A percentile compares a stretch with the other conserved stretches of the same genome.
Evolutionary conservation across 2,888 invertebrate species (phyloP).

Genomic region (Alloplasta piceator): DNA sequence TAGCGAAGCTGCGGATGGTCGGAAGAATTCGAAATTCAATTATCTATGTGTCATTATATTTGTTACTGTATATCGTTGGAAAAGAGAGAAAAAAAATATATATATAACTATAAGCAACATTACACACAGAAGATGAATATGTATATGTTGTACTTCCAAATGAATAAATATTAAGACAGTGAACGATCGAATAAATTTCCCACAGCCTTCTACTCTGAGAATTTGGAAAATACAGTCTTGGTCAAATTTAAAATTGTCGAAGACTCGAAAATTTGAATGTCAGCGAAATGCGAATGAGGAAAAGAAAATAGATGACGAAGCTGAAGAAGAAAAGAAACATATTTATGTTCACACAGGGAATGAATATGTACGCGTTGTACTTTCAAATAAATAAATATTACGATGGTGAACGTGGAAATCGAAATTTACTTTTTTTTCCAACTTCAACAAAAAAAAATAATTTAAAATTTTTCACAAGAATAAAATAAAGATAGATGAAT

Average conservation of each 20-base stretch:
- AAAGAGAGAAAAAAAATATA: slow-evolving; percentile 10
- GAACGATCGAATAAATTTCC: slow-evolving; percentile 3
- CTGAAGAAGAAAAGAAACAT: not conserved
- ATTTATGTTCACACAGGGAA: slow-evolving; percentile 35
- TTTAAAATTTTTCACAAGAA: too few species aligned
- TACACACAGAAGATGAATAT: slow-evolving; percentile 64
- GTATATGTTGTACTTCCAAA: slow-evolving; percentile 72
- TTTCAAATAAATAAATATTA: slow-evolving; percentile 75
- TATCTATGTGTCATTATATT: slow-evolving; percentile 75
- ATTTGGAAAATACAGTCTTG: too few species aligned
- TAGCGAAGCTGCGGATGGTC: not conserved
- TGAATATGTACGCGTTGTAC: slow-evolving; percentile 70
- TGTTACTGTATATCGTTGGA: slow-evolving; percentile 77
- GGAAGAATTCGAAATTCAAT: slow-evolving; percentile 71
- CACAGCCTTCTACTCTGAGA: too few species aligned
- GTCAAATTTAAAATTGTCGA: too few species aligned
- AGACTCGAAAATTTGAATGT: too few species aligned
- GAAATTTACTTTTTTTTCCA: too few species aligned
- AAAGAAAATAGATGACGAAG: not conserved
- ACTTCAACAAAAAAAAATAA: too few species aligned
- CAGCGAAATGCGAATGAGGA: too few species aligned
- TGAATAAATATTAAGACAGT: slow-evolving; percentile 72
- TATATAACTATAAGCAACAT: slow-evolving; percentile 19
- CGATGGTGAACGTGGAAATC: slow-evolving; percentile 10
- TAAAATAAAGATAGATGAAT: too few species aligned